Conservation (phyloP, 2,113 vertebrate species). For the Pelodiscus sinensis region DNA sequence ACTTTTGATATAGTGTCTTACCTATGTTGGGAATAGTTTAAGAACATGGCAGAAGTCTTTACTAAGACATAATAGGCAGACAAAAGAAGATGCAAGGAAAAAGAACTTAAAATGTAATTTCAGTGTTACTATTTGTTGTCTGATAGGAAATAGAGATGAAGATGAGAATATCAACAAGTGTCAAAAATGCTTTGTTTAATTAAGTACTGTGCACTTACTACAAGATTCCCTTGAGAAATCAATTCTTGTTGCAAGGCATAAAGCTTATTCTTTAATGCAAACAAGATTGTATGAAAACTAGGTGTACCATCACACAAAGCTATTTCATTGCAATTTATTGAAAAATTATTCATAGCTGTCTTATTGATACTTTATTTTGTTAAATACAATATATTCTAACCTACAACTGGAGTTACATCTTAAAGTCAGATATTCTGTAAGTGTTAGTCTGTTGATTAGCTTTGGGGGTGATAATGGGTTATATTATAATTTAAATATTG, state of each 20-base stretch:
- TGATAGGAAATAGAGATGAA: neutral
- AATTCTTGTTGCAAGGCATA: conserved; percentile 23
- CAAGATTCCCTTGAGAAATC: conserved; percentile 20
- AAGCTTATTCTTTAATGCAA: conserved; percentile 34
- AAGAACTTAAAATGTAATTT: conserved; percentile 10
- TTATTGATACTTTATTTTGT: neutral
- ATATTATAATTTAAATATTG: neutral
- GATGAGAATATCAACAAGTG: neutral
- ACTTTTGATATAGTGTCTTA: accelerated
- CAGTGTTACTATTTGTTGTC: conserved; percentile 1
- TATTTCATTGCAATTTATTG: conserved; percentile 2
- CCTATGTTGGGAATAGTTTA: neutral
- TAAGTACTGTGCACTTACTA: conserved; percentile 16
- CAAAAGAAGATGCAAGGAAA: neutral
- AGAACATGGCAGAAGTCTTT: neutral
- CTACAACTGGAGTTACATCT: neutral
- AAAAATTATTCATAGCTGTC: neutral
- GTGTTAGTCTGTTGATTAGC: conserved; percentile 29
- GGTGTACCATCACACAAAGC: conserved; percentile 2
- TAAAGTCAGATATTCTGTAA: conserved; percentile 5
- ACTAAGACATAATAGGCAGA: neutral
- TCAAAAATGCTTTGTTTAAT: conserved; percentile 30
- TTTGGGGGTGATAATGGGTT: conserved; percentile 15
- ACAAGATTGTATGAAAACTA: neutral
- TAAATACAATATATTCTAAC: neutral